A percentile compares a stretch with the other conserved stretches of the same genome.
These are phyloP conservation scores for Champsocephalus gunnari DNA, from an alignment of 2,797 vertebrate genomes.

Conservation along the genomic window DNA sequence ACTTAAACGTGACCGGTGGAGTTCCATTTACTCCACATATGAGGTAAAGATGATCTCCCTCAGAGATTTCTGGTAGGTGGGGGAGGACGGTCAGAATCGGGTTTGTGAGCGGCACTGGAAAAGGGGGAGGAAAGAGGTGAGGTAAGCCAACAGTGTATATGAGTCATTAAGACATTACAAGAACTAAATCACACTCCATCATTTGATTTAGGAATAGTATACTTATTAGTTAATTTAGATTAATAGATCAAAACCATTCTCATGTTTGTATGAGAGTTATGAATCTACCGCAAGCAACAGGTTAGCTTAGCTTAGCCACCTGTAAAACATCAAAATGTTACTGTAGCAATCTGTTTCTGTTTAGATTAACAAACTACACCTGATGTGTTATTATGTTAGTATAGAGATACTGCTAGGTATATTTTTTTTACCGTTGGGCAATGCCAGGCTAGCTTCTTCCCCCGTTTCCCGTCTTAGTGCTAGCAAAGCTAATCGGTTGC, in stretches of 20 bases:
- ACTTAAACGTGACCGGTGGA: conserved; percentile 78
- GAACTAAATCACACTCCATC: background rate
- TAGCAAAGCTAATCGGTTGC: too few species aligned
- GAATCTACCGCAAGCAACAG: background rate
- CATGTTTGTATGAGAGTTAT: background rate
- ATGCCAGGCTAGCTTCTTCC: too few species aligned
- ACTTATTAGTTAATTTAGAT: background rate
- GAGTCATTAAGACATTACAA: background rate
- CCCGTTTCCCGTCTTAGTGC: too few species aligned
- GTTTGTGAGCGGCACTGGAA: conserved; percentile 71
- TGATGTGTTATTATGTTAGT: too few species aligned
- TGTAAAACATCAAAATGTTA: background rate
- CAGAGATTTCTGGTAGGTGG: conserved; percentile 36
- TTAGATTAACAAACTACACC: background rate
- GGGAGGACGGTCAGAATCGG: conserved; percentile 61
- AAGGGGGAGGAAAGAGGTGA: background rate
- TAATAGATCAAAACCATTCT: background rate
- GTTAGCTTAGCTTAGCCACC: background rate
- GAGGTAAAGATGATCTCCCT: conserved; percentile 71
- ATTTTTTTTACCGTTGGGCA: too few species aligned
- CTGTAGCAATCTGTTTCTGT: background rate
- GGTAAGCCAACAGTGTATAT: background rate
- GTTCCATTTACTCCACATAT: conserved; percentile 75
- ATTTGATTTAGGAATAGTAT: background rate
- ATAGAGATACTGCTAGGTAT: background rate